Base-by-base conservation (phyloP, 1,140 invertebrate genomes). In the Frieseomelitta varia region DNA sequence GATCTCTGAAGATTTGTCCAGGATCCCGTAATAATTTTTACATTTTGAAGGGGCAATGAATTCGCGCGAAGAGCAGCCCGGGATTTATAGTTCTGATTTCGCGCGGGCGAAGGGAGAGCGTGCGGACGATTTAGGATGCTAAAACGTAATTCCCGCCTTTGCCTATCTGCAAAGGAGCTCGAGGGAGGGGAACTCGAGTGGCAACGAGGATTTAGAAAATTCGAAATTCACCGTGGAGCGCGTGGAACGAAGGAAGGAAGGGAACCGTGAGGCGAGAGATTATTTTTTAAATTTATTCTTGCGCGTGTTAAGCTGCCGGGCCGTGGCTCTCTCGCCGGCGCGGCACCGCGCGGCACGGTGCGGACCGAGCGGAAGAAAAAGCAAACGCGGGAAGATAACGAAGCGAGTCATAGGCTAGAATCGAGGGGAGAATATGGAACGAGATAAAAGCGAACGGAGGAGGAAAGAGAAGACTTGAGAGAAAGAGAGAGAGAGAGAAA, bases 311-410 rank as follows among this genome's bases (percentile, higher is more conserved):
- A 80, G 51, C 74, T 47, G 81, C 4, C 39, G 39, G 39, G 39
- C 4, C 39, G 39, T 39, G 39, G 39, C 39, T 39, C 39, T 39
- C 39, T 30, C 24, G 21, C 39, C 30, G 75, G 51, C 24, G 56
- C 34, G 34, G 34, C 34, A 39, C 34, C 19, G 10, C n/a, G n/a
- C n/a, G n/a, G n/a, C n/a, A n/a, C n/a, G 39, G 21, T 17, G 24
- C 39, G 24, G n/a, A 19, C 27, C 15, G 73, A 71, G 76, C 39
- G 55, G 77, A 65, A 84, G 73, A 67, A 68, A 80, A 86, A 78
- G 80, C 63, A 76, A 69, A 81, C 68, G 69, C 78, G 85, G 71
- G 72, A 53, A 84, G 80, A 90, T 88, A 90, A 90, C 82, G 87
- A 90, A 88, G 56, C 81, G 81, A 84, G 79, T 78, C 87, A 78